Base-by-base conservation (phyloP, 1,140 invertebrate genomes). In the Drosophila miranda region DNA sequence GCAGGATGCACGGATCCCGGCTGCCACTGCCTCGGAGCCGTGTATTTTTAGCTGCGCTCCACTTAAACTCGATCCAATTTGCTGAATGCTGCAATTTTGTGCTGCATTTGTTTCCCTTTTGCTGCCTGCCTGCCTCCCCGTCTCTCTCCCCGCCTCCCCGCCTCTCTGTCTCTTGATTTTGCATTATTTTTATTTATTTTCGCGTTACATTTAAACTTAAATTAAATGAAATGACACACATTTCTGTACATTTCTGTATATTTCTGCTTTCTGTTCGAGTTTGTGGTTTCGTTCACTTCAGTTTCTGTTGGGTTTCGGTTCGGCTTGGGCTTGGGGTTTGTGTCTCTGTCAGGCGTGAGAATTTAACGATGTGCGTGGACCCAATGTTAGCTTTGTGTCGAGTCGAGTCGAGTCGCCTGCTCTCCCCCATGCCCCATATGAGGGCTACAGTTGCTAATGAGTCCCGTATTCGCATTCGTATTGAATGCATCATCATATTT, bases 361-460 rank as follows among this genome's bases (percentile, higher is more conserved):
- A 79, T 83, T 83, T 83, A 83, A 83, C 71, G 80, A 83, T 75
- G 80, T 83, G 69, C 75, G 53, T 49, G 55, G 57, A 52, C 51
- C 41, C 68, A 77, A 77, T 52, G 48, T 23, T 19, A n/a, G 64
- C 51, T 51, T 34, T 53, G 58, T 55, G 23, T 51, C 34, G 4
- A 38, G 34, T 13, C 34, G 34, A 38, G 34, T 13, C 34, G 34
- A 13, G 34, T 2, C 8, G 6, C 6, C 28, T 26, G 23, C 30
- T 34, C 34, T 13, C 34, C 3, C 4, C 34, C 34, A 30, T 51
- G 55, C 59, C 30, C 23, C 14, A 16, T 16, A 23, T n/a, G 23
- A 45, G 34, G 11, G 11, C 34, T 38, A 13, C 34, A 62, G 44
- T 61, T 54, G 50, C 69, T 72, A 72, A 71, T 72, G 67, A 72